Evolutionary conservation across 2,797 vertebrate genomes (phyloP), one percentile per base, ranked within the genome.

Genomic region (Pygocentrus nattereri): DNA sequence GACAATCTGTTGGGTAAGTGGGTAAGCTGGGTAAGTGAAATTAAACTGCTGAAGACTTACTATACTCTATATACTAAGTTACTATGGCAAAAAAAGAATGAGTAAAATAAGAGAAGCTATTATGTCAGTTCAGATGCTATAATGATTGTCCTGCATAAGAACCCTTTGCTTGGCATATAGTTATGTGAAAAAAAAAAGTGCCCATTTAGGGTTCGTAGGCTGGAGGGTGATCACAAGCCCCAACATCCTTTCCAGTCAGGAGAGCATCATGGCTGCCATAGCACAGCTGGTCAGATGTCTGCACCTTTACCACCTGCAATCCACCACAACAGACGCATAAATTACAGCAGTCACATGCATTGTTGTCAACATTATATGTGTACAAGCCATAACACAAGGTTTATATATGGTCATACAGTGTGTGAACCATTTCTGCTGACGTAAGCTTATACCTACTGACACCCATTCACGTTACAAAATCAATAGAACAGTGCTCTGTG

Each of bases 51-150:
- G 16, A 31, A 64, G 27, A 27, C 23, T 16, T 27, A 25, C 25
- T 59, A 59, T 13, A 54, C 52, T 56, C 21, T n/a, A 23, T 8
- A 10, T n/a, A 56, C 21, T 23, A 23, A 10, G 54, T 10, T 56
- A n/a, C 21, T 41, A 52, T 25, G 19, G 11, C 77, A 50, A 50
- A 71, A 62, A 59, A 56, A 50, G 27, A 78, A 16, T 78, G 25
- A 19, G 41, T 52, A 41, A 25, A 5, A 38, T 8, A 18, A 19
- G 21, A 52, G 16, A 41, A 41, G 41, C 19, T 38, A 23, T 5
- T 6, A 21, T 54, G 54, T 76, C 19, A 41, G 21, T 23, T 41
- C 25, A 56, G 31, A 34, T 67, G 38, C 11, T 13, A 44, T n/a
- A n/a, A n/a, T n/a, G n/a, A n/a, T n/a, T n/a, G n/a, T n/a, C n/a